Conservation (phyloP, 2,113 vertebrate genomes). For the Asarcornis scutulata region DNA sequence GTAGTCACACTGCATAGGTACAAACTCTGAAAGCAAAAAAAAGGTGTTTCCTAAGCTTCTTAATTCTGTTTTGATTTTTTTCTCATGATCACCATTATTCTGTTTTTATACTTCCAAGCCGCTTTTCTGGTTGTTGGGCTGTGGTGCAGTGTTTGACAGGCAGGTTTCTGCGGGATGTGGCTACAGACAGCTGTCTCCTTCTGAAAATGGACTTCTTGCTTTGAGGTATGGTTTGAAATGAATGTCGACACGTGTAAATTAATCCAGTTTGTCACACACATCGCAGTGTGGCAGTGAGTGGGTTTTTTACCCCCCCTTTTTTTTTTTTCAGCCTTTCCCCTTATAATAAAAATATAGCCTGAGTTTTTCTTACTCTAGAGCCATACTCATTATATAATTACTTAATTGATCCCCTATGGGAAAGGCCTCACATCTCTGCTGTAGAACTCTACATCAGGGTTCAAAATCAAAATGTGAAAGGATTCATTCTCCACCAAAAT, state of each 20-base stretch:
- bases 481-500: neutral
- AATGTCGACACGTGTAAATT: conserved; percentile 10
- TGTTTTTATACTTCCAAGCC: neutral
- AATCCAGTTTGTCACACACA: conserved; percentile 58
- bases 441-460: neutral
- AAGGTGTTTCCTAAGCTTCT: fast-evolving
- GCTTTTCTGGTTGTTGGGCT: neutral
- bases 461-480: neutral
- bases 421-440: neutral
- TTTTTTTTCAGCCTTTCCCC: neutral
- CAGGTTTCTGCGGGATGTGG: conserved; percentile 9
- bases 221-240: conserved; percentile 4
- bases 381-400: neutral
- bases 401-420: neutral
- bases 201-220: conserved; percentile 22
- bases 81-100: neutral
- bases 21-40: neutral
- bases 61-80: fast-evolving
- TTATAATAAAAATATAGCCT: neutral
- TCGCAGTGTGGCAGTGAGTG: neutral
- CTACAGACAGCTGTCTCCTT: conserved; percentile 50
- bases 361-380: neutral
- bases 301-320: fast-evolving
- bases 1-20: neutral
- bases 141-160: neutral